Conservation (phyloP, 2,888 invertebrate species). For the Scaptomyza reducta region DNA sequence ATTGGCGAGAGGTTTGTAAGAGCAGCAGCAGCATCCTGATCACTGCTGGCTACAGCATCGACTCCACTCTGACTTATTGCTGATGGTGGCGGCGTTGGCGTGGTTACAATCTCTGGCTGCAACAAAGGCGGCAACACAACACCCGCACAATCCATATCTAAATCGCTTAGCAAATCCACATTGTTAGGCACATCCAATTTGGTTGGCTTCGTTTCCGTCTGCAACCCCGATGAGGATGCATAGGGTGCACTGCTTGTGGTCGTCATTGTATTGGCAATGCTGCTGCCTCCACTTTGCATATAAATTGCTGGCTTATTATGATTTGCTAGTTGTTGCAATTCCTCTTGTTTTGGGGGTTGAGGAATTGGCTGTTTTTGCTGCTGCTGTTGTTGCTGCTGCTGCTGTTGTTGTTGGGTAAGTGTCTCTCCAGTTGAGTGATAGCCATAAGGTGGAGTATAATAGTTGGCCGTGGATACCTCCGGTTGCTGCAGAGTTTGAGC, state of each 20-base stretch:
- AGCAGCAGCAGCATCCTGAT: constrained; percentile 9
- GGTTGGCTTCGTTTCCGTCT: constrained; percentile 18
- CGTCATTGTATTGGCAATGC: constrained; percentile 81
- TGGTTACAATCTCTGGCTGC: constrained; percentile 76
- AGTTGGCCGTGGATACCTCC: constrained; percentile 47
- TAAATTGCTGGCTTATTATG: constrained; percentile 75
- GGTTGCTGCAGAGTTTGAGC: constrained; percentile 28
- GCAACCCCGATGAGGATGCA: constrained; percentile 57
- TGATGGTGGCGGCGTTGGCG: constrained; percentile 62
- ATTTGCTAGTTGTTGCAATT: constrained; percentile 19
- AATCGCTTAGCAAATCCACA: constrained; percentile 90
- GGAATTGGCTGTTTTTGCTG: constrained; percentile 18
- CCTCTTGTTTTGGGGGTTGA: constrained; percentile 13
- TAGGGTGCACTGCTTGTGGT: constrained; percentile 81
- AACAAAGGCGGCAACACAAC: constrained; percentile 72
- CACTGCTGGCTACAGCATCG: constrained; percentile 12
- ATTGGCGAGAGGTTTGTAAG: constrained; percentile 21
- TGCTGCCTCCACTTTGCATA: constrained; percentile 81
- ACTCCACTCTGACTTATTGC: constrained; percentile 5
- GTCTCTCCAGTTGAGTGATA: constrained; percentile 73
- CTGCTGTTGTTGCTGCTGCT: constrained; percentile 21
- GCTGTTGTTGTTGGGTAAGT: constrained; percentile 26
- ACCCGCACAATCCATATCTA: constrained; percentile 90
- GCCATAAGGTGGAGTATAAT: constrained; percentile 82
- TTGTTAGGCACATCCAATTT: constrained; percentile 78